A percentile compares a stretch with the other conserved stretches of the same genome.
Conservation (phyloP, 2,888 invertebrate genomes). For the Harpagoxenus sublaevis region DNA sequence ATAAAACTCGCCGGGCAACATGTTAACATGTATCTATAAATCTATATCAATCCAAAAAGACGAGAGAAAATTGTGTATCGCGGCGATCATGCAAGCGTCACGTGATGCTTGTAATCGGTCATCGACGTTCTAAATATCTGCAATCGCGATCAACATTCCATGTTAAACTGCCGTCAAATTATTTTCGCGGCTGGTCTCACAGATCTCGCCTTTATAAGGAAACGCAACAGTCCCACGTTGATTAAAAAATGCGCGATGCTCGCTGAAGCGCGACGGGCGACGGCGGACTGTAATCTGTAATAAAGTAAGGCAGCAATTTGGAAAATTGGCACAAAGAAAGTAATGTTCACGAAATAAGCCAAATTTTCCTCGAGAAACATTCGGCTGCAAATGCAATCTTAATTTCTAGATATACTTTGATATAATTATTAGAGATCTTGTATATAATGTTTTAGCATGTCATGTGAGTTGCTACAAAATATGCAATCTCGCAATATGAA, state of each 20-base stretch:
- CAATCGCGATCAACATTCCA: slow-evolving; percentile 37
- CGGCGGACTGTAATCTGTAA: no score
- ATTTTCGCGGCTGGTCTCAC: slow-evolving; percentile 14
- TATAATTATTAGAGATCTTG: not conserved
- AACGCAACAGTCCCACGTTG: not conserved
- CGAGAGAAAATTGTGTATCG: not conserved
- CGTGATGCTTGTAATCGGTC: slow-evolving; percentile 59
- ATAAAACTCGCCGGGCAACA: not conserved
- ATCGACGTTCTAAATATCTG: slow-evolving; percentile 56
- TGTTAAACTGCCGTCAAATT: slow-evolving; percentile 23
- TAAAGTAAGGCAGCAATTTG: not conserved
- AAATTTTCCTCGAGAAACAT: not conserved
- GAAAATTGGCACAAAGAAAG: not conserved
- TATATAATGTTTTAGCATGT: not conserved
- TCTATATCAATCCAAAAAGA: not conserved
- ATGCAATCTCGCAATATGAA: not conserved
- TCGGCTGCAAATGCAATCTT: not conserved
- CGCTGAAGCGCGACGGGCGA: not conserved
- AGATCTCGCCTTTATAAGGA: slow-evolving; percentile 16
- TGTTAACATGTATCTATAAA: not conserved
- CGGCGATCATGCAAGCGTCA: not conserved
- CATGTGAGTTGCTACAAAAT: not conserved
- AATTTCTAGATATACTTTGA: not conserved
- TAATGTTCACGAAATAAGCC: not conserved
- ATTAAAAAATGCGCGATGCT: not conserved